A percentile compares a stretch with the other conserved stretches of the same genome.
phyloP scores from a whole-genome alignment of 2,113 vertebrate genomes.

The Synchiropus splendidus region DNA sequence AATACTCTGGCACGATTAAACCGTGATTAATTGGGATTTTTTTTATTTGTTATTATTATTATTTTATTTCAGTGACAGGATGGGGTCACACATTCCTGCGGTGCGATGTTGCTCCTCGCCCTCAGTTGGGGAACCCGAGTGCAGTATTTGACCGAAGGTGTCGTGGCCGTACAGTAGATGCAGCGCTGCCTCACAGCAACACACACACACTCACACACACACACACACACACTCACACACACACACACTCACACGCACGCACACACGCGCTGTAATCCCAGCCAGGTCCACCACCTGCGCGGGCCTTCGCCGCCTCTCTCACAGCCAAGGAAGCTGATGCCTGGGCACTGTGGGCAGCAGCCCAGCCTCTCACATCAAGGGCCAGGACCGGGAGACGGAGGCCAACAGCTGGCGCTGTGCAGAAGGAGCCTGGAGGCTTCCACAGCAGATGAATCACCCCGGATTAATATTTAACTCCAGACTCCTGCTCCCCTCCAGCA shows the following conservation, averaged over 20 bases:
- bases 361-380: constrained; percentile 56
- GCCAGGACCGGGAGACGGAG: constrained; percentile 49
- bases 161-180: too few relatives aligned
- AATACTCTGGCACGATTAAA: too few relatives aligned
- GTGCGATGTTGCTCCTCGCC: too few relatives aligned
- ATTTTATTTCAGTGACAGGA: too few relatives aligned
- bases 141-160: too few relatives aligned
- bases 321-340: constrained; percentile 56
- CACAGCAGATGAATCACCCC: constrained; percentile 68
- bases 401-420: constrained; percentile 68
- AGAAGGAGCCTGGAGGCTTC: constrained; percentile 64
- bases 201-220: too few relatives aligned
- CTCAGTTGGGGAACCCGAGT: too few relatives aligned
- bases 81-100: too few relatives aligned
- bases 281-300: constrained; percentile 57
- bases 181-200: too few relatives aligned
- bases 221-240: constrained; percentile 9
- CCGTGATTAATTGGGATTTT: too few relatives aligned
- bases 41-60: too few relatives aligned
- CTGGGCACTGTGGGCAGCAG: constrained; percentile 59
- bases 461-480: constrained; percentile 73
- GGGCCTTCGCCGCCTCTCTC: constrained; percentile 36
- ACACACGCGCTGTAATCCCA: constrained; percentile 6
- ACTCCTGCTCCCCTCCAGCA: constrained; percentile 63
- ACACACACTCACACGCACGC: constrained; percentile 14